phyloP scores from a whole-genome alignment of 2,113 vertebrate species.

The Phyllostomus discolor region DNA sequence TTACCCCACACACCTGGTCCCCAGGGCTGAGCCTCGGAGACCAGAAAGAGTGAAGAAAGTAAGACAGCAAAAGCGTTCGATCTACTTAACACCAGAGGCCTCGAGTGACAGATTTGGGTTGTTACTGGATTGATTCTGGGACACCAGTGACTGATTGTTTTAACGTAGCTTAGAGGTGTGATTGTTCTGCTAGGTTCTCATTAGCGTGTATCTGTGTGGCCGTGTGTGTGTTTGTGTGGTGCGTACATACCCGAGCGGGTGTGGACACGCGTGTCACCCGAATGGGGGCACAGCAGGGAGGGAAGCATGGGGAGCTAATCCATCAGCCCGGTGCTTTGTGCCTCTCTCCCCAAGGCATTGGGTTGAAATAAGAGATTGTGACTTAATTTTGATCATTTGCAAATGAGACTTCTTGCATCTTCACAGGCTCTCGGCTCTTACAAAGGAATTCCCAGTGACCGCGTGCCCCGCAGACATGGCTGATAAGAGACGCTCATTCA shows the following conservation, averaged over 20 bases:
- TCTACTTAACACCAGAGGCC: neutral
- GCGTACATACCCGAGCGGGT: conserved; percentile 3
- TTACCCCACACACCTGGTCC: neutral
- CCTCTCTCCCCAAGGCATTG: conserved; percentile 27
- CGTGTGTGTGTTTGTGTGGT: neutral
- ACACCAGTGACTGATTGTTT: neutral
- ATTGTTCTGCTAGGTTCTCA: neutral
- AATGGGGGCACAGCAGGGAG: conserved; percentile 4
- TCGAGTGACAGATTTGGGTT: neutral
- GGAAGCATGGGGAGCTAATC: neutral
- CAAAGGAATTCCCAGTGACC: conserved; percentile 19
- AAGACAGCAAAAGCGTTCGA: neutral
- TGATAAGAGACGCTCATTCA: neutral
- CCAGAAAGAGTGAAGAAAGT: neutral
- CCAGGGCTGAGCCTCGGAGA: neutral
- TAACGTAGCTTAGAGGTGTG: neutral
- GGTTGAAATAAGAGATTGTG: conserved; percentile 50
- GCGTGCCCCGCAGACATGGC: neutral
- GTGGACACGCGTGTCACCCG: neutral
- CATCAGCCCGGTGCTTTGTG: conserved; percentile 1
- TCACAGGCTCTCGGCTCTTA: neutral
- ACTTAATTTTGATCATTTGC: conserved; percentile 63
- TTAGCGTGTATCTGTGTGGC: neutral
- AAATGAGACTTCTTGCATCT: conserved; percentile 36
- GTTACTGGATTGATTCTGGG: neutral